Evolutionary conservation across 2,888 invertebrate species (phyloP).

Genomic region (Teleogryllus oceanicus): DNA sequence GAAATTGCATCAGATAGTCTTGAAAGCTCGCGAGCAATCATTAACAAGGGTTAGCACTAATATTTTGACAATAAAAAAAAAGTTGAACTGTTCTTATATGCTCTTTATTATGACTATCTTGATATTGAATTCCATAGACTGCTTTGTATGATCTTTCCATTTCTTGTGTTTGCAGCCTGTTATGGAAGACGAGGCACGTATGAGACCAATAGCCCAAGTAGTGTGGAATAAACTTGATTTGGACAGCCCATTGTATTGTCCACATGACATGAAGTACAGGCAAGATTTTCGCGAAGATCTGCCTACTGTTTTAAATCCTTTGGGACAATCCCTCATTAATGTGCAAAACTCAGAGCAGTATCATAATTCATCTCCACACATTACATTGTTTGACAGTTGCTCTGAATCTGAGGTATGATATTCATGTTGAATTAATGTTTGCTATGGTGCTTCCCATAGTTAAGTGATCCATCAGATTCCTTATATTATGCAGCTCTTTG

Average conservation of each 20-base stretch:
- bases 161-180: slow-evolving; percentile 49
- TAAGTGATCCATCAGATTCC: too few relatives aligned
- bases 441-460: too few relatives aligned
- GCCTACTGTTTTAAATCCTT: slow-evolving; percentile 46
- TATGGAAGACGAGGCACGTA: slow-evolving; percentile 47
- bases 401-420: background rate
- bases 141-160: too few relatives aligned
- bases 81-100: background rate
- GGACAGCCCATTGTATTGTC: slow-evolving; percentile 57
- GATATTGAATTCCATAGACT: too few relatives aligned
- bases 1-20: slow-evolving; percentile 62
- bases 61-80: background rate
- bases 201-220: slow-evolving; percentile 35
- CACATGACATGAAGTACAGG: slow-evolving; percentile 58
- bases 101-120: too few relatives aligned
- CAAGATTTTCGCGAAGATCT: slow-evolving; percentile 56
- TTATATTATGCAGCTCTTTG: too few relatives aligned
- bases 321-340: background rate
- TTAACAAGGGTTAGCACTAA: slow-evolving; percentile 51
- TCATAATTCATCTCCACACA: background rate
- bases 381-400: background rate
- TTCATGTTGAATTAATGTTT: too few relatives aligned
- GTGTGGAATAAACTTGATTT: slow-evolving; percentile 47
- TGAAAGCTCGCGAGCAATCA: slow-evolving; percentile 67
- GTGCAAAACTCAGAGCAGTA: background rate